phyloP scores from a whole-genome alignment of 2,888 invertebrate genomes.

The Philopedon plagiatum region DNA sequence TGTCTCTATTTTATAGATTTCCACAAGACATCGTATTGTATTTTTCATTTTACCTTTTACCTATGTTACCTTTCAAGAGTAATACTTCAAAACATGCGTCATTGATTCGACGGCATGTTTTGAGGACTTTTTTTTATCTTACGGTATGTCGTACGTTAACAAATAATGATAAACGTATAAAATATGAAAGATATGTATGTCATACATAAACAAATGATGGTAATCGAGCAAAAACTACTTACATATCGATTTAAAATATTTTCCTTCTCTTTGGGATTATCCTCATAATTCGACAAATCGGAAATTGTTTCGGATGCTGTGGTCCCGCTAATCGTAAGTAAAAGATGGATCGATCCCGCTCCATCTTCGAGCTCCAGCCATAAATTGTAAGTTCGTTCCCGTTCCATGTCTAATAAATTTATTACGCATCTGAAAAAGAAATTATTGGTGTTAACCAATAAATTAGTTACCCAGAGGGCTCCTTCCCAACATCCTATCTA shows the following conservation, averaged over 20 bases:
- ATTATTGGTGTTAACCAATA: neutral
- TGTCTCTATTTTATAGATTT: no score
- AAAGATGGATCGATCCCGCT: conserved; percentile 85
- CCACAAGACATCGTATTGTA: no score
- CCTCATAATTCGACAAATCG: conserved; percentile 88
- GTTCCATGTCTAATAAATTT: conserved; percentile 85
- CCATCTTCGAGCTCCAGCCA: conserved; percentile 94
- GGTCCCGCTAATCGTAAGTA: conserved; percentile 96
- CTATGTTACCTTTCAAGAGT: no score
- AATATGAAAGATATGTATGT: neutral
- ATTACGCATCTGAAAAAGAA: conserved; percentile 80
- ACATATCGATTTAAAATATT: conserved; percentile 79
- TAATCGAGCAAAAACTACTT: conserved; percentile 70
- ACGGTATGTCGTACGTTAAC: no score
- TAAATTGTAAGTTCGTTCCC: conserved; percentile 92
- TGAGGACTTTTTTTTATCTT: no score
- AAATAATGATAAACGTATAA: no score
- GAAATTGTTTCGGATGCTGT: conserved; percentile 94
- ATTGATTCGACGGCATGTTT: no score
- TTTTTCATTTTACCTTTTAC: no score
- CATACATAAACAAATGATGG: neutral
- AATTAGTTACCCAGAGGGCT: neutral
- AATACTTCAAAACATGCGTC: no score
- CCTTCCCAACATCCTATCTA: no score
- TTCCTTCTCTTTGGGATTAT: conserved; percentile 81